Conservation (phyloP, 2,888 invertebrate species). For the Ophion obscuratus region DNA sequence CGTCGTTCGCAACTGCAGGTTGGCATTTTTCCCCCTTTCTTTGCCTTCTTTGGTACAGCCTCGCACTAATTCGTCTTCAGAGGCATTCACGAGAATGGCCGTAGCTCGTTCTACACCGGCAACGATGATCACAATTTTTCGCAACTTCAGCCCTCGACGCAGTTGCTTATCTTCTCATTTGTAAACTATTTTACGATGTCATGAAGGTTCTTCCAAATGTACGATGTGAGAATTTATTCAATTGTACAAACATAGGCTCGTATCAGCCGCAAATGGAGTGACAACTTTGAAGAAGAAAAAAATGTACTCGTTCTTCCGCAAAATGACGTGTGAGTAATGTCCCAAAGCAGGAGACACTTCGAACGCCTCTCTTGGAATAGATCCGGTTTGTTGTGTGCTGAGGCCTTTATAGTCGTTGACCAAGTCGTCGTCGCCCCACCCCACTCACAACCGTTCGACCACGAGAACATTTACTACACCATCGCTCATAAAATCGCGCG, state of each 20-base stretch:
- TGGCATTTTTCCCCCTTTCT: conserved; percentile 73
- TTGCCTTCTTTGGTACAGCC: not conserved
- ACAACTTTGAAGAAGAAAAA: too few relatives aligned
- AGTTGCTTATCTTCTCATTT: not conserved
- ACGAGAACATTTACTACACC: conserved; percentile 29
- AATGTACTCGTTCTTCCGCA: not conserved
- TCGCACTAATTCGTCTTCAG: not conserved
- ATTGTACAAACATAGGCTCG: too few relatives aligned
- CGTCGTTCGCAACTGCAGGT: conserved; percentile 75
- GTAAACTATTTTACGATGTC: too few relatives aligned
- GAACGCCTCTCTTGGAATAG: conserved; percentile 61
- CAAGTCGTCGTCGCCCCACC: conserved; percentile 59
- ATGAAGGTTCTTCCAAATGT: too few relatives aligned
- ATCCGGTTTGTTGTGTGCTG: conserved; percentile 60
- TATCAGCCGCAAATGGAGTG: too few relatives aligned
- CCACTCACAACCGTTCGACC: conserved; percentile 15
- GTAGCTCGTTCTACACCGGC: not conserved
- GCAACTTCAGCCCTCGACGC: not conserved
- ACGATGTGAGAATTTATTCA: too few relatives aligned
- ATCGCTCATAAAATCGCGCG: conserved; percentile 9
- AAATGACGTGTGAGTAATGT: not conserved
- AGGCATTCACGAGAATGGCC: not conserved
- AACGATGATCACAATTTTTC: not conserved
- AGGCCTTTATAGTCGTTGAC: conserved; percentile 60
- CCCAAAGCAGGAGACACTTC: conserved; percentile 23